phyloP scores from a whole-genome alignment of 2,888 invertebrate species.

The Platycheirus albimanus region DNA sequence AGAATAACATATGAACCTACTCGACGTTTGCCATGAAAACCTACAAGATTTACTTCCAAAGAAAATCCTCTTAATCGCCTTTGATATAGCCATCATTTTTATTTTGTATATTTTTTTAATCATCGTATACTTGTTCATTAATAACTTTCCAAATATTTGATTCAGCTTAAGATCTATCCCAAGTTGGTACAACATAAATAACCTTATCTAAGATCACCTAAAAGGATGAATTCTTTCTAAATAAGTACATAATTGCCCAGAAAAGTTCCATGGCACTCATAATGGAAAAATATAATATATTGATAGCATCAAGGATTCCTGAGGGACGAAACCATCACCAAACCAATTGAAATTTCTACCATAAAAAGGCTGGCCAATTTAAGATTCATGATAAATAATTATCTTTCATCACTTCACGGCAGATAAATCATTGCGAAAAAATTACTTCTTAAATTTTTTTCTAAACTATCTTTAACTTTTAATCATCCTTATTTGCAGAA shows the following conservation, averaged over 20 bases:
- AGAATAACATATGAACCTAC: too few species aligned
- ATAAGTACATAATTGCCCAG: conserved; percentile 58
- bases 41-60: too few species aligned
- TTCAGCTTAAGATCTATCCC: background rate
- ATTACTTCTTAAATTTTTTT: conserved; percentile 51
- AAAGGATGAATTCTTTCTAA: conserved; percentile 10
- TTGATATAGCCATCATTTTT: too few species aligned
- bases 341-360: conserved; percentile 34
- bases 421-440: conserved; percentile 61
- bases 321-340: background rate
- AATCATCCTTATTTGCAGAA: conserved; percentile 50
- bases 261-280: background rate
- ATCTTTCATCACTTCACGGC: conserved; percentile 31
- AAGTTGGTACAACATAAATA: conserved; percentile 25
- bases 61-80: too few species aligned
- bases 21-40: too few species aligned
- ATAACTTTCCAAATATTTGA: too few species aligned
- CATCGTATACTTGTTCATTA: too few species aligned
- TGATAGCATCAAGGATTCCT: conserved; percentile 38
- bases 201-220: conserved; percentile 33
- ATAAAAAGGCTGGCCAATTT: conserved; percentile 62
- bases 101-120: too few species aligned
- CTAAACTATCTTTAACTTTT: conserved; percentile 36
- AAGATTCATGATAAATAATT: conserved; percentile 65
- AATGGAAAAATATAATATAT: background rate